Base-by-base conservation (phyloP, 2,113 vertebrate genomes). In the Larimichthys polyactis region DNA sequence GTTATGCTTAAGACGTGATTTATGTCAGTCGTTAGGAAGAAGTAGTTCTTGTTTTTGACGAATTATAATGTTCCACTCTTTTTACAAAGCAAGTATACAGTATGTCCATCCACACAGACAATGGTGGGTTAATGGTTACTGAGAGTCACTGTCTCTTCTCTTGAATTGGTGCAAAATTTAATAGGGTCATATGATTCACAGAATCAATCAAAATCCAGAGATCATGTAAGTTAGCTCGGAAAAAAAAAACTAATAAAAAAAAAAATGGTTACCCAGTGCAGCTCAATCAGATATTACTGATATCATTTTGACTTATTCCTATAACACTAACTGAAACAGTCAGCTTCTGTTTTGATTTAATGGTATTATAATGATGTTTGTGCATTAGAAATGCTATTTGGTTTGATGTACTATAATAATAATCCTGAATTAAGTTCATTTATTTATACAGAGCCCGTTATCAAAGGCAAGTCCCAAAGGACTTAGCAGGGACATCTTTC, bases 331-430 rank as follows among this genome's bases (percentile, higher is more conserved):
- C 55, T 49, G 54, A 12, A 78, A 60, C 27, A n/a, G 19, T 27
- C 44, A 66, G 58, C 52, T 6, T 71, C 71, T 74, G 24, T 86
- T 86, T 91, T 60, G 29, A 48, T 67, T 52, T 68, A 78, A 74
- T 77, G 58, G 19, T 36, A 36, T 8, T 36, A 36, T 36, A 36
- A 36, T 36, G 32, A 7, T 36, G 32, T 36, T 69, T 15, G 51
- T 86, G 44, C 63, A 46, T 60, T 54, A 54, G 24, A 36, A 22
- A 64, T 64, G 64, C 72, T 72, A 27, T 77, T 24, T 43, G 67
- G 70, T 75, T 82, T 88, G 78, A 51, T 64, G 14, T 40, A 48
- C 59, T 32, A 20, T 52, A 24, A 24, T 24, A 44, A 66, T 55
- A 48, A 44, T 51, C 43, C 40, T 57, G 40, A 24, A 55, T 49